Evolutionary conservation across 1,140 invertebrate genomes (phyloP).

Genomic region (Lepidurus packardi): DNA sequence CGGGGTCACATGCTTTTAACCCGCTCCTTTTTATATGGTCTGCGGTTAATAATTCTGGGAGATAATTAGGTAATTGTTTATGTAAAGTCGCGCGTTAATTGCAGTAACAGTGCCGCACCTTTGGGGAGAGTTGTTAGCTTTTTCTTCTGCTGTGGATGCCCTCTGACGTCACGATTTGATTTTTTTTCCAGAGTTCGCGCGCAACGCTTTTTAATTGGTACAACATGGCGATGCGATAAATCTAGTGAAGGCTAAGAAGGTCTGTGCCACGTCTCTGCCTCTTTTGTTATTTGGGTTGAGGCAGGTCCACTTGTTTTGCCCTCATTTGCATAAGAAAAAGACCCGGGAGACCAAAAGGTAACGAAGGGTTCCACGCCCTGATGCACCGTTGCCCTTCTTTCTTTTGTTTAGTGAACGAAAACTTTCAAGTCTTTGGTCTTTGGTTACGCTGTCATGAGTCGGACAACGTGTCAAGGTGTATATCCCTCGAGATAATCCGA

Average conservation of each 20-base stretch:
- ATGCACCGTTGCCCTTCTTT: conserved; percentile 20
- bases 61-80: conserved; percentile 2
- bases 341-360: not conserved
- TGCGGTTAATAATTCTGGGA: not conserved
- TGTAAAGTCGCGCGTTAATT: not conserved
- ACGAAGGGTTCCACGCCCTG: conserved; percentile 20
- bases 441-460: conserved; percentile 11
- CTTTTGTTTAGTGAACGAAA: not conserved
- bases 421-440: conserved; percentile 16
- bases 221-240: conserved; percentile 11
- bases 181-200: not conserved
- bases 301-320: conserved; percentile 10
- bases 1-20: conserved; percentile 7
- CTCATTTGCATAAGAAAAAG: conserved; percentile 19
- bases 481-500: not conserved
- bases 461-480: not conserved
- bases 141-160: no score
- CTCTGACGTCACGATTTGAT: not conserved
- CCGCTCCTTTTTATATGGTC: not conserved
- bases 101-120: not conserved
- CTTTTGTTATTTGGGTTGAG: not conserved
- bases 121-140: not conserved
- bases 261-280: not conserved
- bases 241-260: not conserved
- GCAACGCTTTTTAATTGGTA: not conserved